Evolutionary conservation across 2,797 vertebrate genomes (phyloP).

Genomic region (Sebastes alutus): DNA sequence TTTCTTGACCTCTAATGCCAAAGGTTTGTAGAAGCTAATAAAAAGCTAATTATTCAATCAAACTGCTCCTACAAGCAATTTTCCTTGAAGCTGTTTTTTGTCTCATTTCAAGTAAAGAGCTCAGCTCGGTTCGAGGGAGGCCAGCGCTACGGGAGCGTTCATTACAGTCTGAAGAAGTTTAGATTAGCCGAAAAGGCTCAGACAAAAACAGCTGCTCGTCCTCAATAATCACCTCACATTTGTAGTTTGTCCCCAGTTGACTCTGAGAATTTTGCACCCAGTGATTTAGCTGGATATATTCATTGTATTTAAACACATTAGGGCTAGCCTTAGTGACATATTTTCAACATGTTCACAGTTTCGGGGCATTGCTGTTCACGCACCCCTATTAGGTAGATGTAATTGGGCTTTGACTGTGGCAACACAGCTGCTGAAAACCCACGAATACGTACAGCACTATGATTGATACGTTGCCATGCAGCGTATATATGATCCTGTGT

Average conservation of each 20-base stretch:
- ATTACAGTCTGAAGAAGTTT: constrained; percentile 46
- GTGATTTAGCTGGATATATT: constrained; percentile 27
- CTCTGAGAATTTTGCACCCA: neutral
- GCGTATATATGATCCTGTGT: constrained; percentile 34
- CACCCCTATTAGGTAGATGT: constrained; percentile 55
- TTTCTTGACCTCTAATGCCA: constrained; percentile 68
- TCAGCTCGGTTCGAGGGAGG: constrained; percentile 1
- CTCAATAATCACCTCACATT: constrained; percentile 47
- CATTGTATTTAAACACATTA: constrained; percentile 28
- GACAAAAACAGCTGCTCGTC: constrained; percentile 41
- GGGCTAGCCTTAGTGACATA: constrained; percentile 37
- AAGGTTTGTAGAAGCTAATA: constrained; percentile 71
- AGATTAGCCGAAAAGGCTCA: constrained; percentile 38
- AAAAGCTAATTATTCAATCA: constrained; percentile 74
- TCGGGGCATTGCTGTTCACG: constrained; percentile 44
- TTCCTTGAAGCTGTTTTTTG: constrained; percentile 44
- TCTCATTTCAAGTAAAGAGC: constrained; percentile 41
- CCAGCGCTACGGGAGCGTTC: constrained; percentile 22
- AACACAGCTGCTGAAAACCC: constrained; percentile 46
- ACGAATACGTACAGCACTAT: constrained; percentile 40
- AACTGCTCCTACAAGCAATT: constrained; percentile 61
- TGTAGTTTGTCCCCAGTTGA: constrained; percentile 22
- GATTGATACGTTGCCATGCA: constrained; percentile 66
- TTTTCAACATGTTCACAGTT: constrained; percentile 50
- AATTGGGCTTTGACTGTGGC: constrained; percentile 53